Percentiles rank a stretch among this genome's conserved stretches.
phyloP scores from a whole-genome alignment of 1,140 invertebrate genomes.

The Rhopalosiphum padi region DNA sequence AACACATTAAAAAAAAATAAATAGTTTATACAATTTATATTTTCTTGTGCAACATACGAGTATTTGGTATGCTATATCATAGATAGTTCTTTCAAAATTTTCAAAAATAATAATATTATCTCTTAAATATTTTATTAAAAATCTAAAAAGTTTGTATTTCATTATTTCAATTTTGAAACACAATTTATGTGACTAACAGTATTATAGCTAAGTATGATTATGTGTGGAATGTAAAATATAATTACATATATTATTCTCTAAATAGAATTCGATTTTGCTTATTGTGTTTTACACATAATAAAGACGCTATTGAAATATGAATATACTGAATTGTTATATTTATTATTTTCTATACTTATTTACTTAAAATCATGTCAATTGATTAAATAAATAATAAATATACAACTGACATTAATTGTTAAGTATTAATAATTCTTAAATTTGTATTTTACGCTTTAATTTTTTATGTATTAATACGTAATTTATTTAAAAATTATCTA shows the following conservation, averaged over 20 bases:
- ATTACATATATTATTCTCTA: too few relatives aligned
- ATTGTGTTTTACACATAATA: neutral
- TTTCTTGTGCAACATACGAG: neutral
- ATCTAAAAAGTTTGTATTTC: neutral
- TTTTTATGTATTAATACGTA: neutral
- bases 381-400: neutral
- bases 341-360: neutral
- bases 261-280: too few relatives aligned
- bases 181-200: neutral
- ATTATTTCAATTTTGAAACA: neutral
- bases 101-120: neutral
- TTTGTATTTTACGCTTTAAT: neutral
- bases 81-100: neutral
- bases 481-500: neutral
- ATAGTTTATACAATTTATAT: neutral
- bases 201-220: neutral
- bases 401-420: neutral
- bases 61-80: neutral
- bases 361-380: neutral
- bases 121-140: neutral
- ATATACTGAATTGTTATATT: neutral
- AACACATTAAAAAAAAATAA: neutral
- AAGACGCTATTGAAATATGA: neutral
- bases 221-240: neutral
- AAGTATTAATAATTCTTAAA: neutral